Evolutionary conservation across 2,113 vertebrate species (phyloP), one percentile per base, ranked within the genome.

Genomic region (Podarcis raffonei): DNA sequence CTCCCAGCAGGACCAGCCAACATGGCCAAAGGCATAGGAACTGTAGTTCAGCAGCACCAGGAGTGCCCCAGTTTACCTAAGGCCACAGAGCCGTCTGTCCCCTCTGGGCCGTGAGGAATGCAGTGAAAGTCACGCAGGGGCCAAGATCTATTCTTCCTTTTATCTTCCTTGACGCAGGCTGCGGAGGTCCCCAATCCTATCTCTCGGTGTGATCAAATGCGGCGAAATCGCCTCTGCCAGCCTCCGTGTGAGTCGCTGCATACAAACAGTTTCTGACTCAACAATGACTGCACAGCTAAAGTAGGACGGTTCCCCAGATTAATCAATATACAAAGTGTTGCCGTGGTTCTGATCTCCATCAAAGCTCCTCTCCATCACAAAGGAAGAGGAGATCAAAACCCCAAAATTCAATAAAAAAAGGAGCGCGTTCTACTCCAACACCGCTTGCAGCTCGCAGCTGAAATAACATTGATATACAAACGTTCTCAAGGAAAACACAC

Each of bases 331-430:
- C 90, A 87, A 85, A 89, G 48, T 80, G 84, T 75, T 89, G 89
- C 92, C 69, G 81, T 0, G 0, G 89, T 94, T 95, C 91, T 95
- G 93, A 95, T 91, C 94, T 94, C 79, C 83, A 84, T 78, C 92
- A 94, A 89, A 91, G 89, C 23, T 88, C 30, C 59, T 23, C 68
- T 87, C 91, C 86, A 57, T 48, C 92, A 84, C 86, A 94, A 89
- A 93, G 69, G 81, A 62, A 66, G 85, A 66, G 0, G 20, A 90
- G 89, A 93, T 94, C 94, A 92, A 93, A 93, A 22, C 69, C 57
- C 39, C 85, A 81, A 87, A 86, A 79, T 78, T 93, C 90, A 92
- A 80, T 23, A 37, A 80, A 59, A 83, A 92, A 89, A 0, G 74
- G 25, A 57, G 6, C 71, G 84, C 25, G 53, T 53, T 91, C 74